phyloP scores from a whole-genome alignment of 2,113 vertebrate genomes.

The Vulpes lagopus region DNA sequence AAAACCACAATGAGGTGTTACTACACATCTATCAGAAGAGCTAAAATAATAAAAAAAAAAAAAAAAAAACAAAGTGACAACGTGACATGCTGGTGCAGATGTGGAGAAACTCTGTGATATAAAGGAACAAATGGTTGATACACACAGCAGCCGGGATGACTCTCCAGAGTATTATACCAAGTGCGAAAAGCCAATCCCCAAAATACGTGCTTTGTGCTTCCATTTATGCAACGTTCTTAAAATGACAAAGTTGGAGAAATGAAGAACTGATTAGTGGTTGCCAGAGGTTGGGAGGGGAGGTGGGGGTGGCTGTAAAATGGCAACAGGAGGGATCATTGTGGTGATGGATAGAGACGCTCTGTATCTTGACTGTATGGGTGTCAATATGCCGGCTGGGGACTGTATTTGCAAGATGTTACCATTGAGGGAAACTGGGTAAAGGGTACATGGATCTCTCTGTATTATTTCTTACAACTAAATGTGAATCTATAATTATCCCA shows the following conservation, averaged over 20 bases:
- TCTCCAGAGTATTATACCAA: background rate
- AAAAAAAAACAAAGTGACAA: background rate
- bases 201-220: background rate
- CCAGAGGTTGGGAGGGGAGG: background rate
- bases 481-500: background rate
- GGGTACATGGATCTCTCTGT: background rate
- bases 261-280: background rate
- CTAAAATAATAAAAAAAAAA: background rate
- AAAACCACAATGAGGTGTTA: background rate
- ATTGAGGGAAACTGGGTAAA: background rate
- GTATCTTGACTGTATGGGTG: background rate
- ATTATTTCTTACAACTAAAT: background rate
- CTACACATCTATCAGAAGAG: background rate
- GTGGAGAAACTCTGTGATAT: background rate
- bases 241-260: background rate
- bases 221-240: background rate
- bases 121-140: background rate
- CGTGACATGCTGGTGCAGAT: background rate
- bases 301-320: background rate
- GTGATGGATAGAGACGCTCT: too few relatives aligned
- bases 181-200: background rate
- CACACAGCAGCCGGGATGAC: background rate
- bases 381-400: background rate
- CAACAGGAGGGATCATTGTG: background rate
- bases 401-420: background rate